Percentiles rank a stretch among this genome's conserved stretches.
phyloP scores from a whole-genome alignment of 2,888 invertebrate genomes.

The Lasioglossum villosulum region DNA sequence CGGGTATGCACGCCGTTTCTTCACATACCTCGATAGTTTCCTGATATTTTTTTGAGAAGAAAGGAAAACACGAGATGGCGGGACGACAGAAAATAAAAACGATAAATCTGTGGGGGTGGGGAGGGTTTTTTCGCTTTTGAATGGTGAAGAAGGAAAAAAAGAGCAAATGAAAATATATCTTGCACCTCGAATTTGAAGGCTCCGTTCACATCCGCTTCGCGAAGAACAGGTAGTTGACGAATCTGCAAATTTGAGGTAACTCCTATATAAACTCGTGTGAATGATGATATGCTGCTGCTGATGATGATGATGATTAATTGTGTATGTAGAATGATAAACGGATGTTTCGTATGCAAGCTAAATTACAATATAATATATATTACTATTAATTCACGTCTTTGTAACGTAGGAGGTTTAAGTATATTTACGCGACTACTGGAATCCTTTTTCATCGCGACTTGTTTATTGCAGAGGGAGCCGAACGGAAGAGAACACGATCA shows the following conservation, averaged over 20 bases:
- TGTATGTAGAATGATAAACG: conserved; percentile 69
- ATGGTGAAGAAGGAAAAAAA: neutral
- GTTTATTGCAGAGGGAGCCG: conserved; percentile 70
- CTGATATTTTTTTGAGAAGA: conserved; percentile 67
- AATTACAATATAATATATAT: conserved; percentile 72
- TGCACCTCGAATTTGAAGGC: conserved; percentile 49
- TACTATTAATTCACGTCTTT: conserved; percentile 76
- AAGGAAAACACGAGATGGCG: conserved; percentile 42
- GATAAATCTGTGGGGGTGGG: conserved; percentile 52
- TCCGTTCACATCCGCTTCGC: conserved; percentile 37
- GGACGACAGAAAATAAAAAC: conserved; percentile 10
- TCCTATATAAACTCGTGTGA: conserved; percentile 67
- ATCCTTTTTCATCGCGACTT: conserved; percentile 68
- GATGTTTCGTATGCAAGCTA: conserved; percentile 71
- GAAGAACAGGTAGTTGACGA: conserved; percentile 34
- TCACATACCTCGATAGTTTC: conserved; percentile 70
- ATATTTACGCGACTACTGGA: conserved; percentile 57
- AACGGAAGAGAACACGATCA: conserved; percentile 6
- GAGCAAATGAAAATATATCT: conserved; percentile 44
- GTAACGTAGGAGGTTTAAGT: conserved; percentile 73
- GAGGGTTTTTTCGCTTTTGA: conserved; percentile 1
- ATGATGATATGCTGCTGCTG: conserved; percentile 52
- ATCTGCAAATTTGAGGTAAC: conserved; percentile 56
- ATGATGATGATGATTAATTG: conserved; percentile 55
- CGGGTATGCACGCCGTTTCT: conserved; percentile 65